phyloP scores from a whole-genome alignment of 2,888 invertebrate species.

The Eupithecia subumbrata region DNA sequence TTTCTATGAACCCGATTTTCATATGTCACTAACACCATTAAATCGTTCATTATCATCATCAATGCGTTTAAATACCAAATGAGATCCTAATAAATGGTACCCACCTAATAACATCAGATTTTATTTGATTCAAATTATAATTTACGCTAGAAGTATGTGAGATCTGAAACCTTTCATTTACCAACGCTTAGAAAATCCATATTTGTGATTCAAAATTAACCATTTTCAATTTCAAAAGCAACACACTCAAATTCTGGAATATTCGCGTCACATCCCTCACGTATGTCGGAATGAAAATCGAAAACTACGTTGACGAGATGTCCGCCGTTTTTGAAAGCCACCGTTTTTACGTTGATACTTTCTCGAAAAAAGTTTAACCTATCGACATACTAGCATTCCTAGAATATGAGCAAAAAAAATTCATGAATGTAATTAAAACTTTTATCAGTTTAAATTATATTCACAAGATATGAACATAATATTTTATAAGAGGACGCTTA shows the following conservation, averaged over 20 bases:
- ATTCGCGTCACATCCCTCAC: neutral
- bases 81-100: too few species aligned
- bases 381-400: neutral
- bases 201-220: neutral
- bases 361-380: neutral
- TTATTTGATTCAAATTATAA: neutral
- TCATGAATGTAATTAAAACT: neutral
- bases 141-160: too few species aligned
- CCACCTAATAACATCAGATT: neutral
- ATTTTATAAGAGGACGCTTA: neutral
- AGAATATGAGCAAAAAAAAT: neutral
- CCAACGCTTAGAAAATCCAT: neutral
- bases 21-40: neutral
- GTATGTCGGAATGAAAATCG: neutral
- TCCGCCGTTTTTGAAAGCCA: neutral
- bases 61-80: too few species aligned
- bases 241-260: neutral
- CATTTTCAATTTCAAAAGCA: neutral
- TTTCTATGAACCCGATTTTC: neutral
- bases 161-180: neutral
- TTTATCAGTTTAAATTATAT: neutral
- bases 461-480: neutral
- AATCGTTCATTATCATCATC: neutral
- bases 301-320: neutral
- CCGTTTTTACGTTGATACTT: neutral